phyloP scores from a whole-genome alignment of 2,113 vertebrate species.

The Strix uralensis region DNA sequence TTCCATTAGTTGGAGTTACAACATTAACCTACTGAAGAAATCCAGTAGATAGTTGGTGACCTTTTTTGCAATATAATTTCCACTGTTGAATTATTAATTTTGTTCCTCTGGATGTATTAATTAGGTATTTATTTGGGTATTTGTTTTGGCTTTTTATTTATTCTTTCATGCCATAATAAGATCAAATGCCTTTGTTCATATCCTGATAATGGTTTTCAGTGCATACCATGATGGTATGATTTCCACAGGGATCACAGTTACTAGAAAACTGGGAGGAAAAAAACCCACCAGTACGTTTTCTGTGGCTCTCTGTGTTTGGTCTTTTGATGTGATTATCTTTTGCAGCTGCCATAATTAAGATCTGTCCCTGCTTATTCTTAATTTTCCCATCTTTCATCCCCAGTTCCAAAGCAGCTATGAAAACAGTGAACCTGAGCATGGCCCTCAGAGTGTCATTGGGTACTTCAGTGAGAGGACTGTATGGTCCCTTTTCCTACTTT shows the following conservation, averaged over 20 bases:
- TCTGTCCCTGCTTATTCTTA: not conserved
- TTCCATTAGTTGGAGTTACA: not conserved
- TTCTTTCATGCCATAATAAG: not conserved
- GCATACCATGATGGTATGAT: not conserved
- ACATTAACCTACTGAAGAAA: not conserved
- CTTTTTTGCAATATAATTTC: not conserved
- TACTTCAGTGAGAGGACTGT: not conserved
- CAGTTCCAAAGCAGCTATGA: not conserved
- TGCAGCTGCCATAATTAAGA: not conserved
- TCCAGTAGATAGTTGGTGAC: not conserved
- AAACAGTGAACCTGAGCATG: not conserved
- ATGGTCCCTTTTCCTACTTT: not conserved
- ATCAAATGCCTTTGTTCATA: not conserved
- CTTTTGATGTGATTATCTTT: not conserved
- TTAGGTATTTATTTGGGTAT: not conserved
- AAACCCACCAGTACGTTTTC: not conserved
- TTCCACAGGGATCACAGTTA: not conserved
- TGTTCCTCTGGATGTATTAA: not conserved
- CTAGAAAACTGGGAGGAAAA: not conserved
- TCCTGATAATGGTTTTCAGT: not conserved
- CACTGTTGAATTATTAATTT: not conserved
- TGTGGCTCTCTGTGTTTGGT: not conserved
- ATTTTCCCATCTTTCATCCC: not conserved
- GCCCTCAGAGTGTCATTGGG: not conserved
- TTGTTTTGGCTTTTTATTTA: not conserved